phyloP scores from a whole-genome alignment of 2,113 vertebrate genomes.

The Micromys minutus region DNA sequence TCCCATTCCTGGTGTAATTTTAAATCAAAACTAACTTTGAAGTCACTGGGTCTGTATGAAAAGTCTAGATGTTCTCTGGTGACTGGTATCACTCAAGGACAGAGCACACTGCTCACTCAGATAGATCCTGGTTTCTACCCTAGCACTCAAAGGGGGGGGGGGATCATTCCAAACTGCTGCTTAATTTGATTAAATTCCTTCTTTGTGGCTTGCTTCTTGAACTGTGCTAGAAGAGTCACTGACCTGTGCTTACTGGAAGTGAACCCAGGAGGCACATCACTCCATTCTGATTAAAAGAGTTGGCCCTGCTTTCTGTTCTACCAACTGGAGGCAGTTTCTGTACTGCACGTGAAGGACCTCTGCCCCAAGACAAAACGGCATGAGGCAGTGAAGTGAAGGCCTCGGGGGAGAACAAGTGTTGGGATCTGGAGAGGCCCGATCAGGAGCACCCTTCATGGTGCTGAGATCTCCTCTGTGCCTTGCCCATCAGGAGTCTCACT shows the following conservation, averaged over 20 bases:
- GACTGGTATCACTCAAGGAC: not conserved
- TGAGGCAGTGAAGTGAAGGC: not conserved
- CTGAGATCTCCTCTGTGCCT: not conserved
- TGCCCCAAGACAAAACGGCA: not conserved
- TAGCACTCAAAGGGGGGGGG: not conserved
- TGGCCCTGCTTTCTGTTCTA: not conserved
- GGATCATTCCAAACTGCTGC: not conserved
- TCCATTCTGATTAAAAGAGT: not conserved
- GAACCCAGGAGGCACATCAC: not conserved
- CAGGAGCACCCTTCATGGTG: not conserved
- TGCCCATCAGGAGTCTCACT: not conserved
- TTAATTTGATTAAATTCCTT: slow-evolving; percentile 6
- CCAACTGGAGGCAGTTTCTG: not conserved
- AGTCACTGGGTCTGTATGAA: slow-evolving; percentile 12
- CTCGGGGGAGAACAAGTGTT: not conserved
- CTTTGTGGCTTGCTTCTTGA: slow-evolving; percentile 33
- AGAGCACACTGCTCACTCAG: not conserved
- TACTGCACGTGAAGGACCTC: not conserved
- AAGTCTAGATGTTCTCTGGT: slow-evolving; percentile 1
- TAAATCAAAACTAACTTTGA: slow-evolving; percentile 27
- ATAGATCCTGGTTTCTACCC: not conserved
- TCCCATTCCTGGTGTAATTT: not conserved
- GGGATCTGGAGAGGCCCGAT: not conserved
- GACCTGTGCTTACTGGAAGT: not conserved
- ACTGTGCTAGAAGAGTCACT: not conserved